Conservation (phyloP, 2,797 vertebrate species). For the Mallotus villosus region DNA sequence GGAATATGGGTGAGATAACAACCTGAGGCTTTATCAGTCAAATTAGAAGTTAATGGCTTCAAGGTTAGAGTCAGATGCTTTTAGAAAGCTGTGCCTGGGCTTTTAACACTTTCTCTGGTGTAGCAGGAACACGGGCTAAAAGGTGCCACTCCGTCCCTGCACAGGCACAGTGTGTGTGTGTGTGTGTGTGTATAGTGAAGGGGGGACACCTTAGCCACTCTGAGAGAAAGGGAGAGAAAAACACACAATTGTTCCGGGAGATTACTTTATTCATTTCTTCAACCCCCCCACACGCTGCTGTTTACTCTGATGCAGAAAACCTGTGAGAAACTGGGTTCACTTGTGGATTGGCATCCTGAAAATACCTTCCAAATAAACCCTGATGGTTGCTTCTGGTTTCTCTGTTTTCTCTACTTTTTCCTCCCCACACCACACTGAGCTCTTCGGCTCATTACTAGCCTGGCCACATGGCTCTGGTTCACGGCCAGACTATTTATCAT, state of each 20-base stretch:
- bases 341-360: not conserved
- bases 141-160: conserved; percentile 28
- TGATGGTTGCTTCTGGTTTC: not conserved
- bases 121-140: conserved; percentile 29
- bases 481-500: not conserved
- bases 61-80: conserved; percentile 54
- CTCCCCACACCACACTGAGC: not conserved
- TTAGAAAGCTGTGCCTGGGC: conserved; percentile 40
- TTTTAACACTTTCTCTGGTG: conserved; percentile 40
- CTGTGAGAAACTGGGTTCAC: not conserved
- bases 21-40: conserved; percentile 56
- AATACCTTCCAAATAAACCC: not conserved
- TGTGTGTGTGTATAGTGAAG: not conserved
- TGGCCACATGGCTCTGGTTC: not conserved
- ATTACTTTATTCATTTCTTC: not conserved
- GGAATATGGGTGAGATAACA: conserved; percentile 51
- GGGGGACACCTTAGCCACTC: not conserved
- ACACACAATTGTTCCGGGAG: not conserved
- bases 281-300: conserved; percentile 1
- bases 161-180: not conserved
- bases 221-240: not conserved
- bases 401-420: conserved; percentile 10
- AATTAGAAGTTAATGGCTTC: conserved; percentile 62
- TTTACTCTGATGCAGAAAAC: not conserved
- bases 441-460: not conserved